Evolutionary conservation across 2,113 vertebrate genomes (phyloP), one percentile per base, ranked within the genome.

Genomic region (Dunckerocampus dactyliophorus): DNA sequence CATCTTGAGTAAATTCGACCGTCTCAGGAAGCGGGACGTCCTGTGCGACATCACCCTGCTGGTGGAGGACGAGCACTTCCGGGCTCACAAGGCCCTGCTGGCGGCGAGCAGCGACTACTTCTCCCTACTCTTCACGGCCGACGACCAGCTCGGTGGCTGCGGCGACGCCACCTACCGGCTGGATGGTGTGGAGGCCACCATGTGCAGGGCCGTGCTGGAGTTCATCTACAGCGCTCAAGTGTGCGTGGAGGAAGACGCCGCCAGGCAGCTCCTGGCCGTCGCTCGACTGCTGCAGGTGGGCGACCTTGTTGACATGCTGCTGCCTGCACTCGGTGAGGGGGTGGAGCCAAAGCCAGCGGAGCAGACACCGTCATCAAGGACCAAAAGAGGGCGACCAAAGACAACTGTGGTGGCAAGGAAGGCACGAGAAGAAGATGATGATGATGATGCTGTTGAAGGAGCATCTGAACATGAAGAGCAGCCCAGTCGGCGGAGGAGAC

Each of bases 31-130:
- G 69, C 91, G 88, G 19, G 90, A 93, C 62, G 91, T 95, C 17
- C 89, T 99, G 62, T 99, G 97, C 63, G 97, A 99, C 75, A 91
- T 96, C 77, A 98, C 95, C 10, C 84, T 99, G 0, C 92, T 96
- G 1, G 96, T 95, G 56, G 95, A 95, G 50, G 87, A 95, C 46
- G 91, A 93, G 53, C 92, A 92, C 1, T 98, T 96, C 86, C 93
- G 92, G 82, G 96, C 95, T 1, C 97, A 99, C 78, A 97, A 95
- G 80, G 94, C 94, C 60, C 82, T 99, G 69, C 90, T 99, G n/a
- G 97, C 97, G 28, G 95, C 95, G 6, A 97, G 94, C 85, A 99
- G 97, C 4, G 94, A 97, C 14, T 98, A 94, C 84, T 98, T 99
- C 77, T 95, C 94, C 1, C 76, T 90, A 85, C 93, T 98, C 92